Evolutionary conservation across 2,113 vertebrate genomes (phyloP).

Genomic region (Ophthalmolycus amberensis): DNA sequence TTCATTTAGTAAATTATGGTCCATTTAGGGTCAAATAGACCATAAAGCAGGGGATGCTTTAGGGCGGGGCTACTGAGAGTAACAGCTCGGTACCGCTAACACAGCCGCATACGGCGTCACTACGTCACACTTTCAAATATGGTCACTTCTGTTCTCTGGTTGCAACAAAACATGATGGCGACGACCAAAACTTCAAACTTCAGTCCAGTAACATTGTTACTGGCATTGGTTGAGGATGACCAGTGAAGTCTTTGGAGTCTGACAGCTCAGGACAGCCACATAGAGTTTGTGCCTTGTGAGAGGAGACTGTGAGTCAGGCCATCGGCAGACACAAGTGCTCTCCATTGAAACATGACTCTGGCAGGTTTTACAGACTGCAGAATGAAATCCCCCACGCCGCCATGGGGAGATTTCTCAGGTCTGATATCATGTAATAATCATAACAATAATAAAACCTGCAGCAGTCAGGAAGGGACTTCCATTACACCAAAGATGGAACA

Average conservation of each 20-base stretch:
- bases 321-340: not conserved
- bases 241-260: not conserved
- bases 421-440: slow-evolving; percentile 29
- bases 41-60: not conserved
- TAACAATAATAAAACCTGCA: slow-evolving; percentile 35
- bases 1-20: no score
- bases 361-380: slow-evolving; percentile 8
- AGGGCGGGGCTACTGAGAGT: no score
- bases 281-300: not conserved
- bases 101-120: not conserved
- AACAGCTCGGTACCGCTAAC: no score
- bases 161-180: not conserved
- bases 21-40: not conserved
- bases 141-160: not conserved
- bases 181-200: not conserved
- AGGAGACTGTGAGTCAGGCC: not conserved
- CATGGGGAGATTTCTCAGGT: slow-evolving; percentile 22
- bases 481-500: not conserved
- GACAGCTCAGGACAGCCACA: not conserved
- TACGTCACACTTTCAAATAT: not conserved
- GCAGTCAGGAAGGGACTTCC: slow-evolving; percentile 1
- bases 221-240: not conserved
- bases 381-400: slow-evolving; percentile 19
- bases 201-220: not conserved
- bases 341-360: not conserved